These are phyloP conservation scores for Drosophila paucipuncta DNA, from an alignment of 2,888 invertebrate species.

Conservation along the genomic window DNA sequence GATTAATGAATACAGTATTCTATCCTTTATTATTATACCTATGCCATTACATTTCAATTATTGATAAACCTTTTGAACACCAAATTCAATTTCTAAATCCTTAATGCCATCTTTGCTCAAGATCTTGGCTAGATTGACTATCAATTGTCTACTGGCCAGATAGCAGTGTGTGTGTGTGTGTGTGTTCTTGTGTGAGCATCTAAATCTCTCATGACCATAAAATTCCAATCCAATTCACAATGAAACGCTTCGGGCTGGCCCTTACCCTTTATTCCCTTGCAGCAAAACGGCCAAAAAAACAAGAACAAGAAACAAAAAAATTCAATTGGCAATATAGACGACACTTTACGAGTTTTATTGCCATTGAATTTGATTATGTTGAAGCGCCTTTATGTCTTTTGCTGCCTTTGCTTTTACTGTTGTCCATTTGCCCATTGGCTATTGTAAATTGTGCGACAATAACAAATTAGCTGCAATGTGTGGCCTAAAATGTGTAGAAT, in stretches of 20 bases:
- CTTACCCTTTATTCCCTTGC: background rate
- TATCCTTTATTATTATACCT: background rate
- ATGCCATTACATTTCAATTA: slow-evolving; percentile 2
- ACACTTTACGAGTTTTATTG: slow-evolving; percentile 65
- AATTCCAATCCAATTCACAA: slow-evolving; percentile 37
- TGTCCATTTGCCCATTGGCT: slow-evolving; percentile 33
- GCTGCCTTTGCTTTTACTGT: slow-evolving; percentile 5
- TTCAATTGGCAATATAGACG: slow-evolving; percentile 64
- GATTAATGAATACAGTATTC: background rate
- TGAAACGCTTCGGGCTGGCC: slow-evolving; percentile 23
- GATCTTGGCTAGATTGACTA: slow-evolving; percentile 23
- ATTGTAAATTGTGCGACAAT: slow-evolving; percentile 77
- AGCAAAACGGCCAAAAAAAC: background rate
- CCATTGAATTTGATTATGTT: slow-evolving; percentile 60
- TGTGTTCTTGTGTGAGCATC: background rate
- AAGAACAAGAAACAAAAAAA: slow-evolving; percentile 24
- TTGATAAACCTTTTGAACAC: background rate
- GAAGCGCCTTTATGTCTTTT: slow-evolving; percentile 53
- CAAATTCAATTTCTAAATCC: slow-evolving; percentile 3
- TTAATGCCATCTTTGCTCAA: slow-evolving; percentile 3
- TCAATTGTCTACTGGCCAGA: slow-evolving; percentile 22
- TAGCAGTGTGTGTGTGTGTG: slow-evolving; percentile 23
- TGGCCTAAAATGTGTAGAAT: slow-evolving; percentile 28
- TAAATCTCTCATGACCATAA: slow-evolving; percentile 33
- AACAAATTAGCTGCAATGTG: slow-evolving; percentile 75